phyloP scores from a whole-genome alignment of 2,113 vertebrate species.

The Tragelaphus scriptus region DNA sequence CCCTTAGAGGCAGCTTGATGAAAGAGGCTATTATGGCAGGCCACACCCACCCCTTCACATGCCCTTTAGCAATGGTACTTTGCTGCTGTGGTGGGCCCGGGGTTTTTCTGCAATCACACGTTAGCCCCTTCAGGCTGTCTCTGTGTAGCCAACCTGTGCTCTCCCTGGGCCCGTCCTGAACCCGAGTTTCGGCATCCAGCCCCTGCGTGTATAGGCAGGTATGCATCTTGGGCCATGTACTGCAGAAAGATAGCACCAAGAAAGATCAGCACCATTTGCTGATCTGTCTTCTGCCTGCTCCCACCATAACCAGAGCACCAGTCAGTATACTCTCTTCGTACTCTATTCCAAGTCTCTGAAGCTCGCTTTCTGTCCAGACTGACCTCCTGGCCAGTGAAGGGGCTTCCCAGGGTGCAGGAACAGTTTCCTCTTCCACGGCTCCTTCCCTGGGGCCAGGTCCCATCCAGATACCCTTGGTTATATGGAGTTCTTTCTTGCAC shows the following conservation, averaged over 20 bases:
- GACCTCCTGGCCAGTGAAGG: background rate
- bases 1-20: background rate
- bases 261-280: too few species aligned
- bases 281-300: background rate
- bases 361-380: background rate
- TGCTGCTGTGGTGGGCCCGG: background rate
- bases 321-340: fast-evolving
- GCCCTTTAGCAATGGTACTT: background rate
- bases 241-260: background rate
- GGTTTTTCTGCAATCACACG: background rate
- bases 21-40: background rate
- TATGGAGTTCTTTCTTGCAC: background rate
- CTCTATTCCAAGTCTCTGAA: background rate
- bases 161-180: background rate
- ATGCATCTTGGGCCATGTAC: fast-evolving
- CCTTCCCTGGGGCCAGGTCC: background rate
- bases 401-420: background rate
- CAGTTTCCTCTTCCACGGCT: background rate
- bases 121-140: background rate
- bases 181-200: background rate
- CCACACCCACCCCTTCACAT: background rate
- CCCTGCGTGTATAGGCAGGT: fast-evolving
- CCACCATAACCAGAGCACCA: background rate
- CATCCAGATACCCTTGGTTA: background rate
- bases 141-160: background rate